Conservation (phyloP, 2,113 vertebrate genomes). For the Lagopus muta region DNA sequence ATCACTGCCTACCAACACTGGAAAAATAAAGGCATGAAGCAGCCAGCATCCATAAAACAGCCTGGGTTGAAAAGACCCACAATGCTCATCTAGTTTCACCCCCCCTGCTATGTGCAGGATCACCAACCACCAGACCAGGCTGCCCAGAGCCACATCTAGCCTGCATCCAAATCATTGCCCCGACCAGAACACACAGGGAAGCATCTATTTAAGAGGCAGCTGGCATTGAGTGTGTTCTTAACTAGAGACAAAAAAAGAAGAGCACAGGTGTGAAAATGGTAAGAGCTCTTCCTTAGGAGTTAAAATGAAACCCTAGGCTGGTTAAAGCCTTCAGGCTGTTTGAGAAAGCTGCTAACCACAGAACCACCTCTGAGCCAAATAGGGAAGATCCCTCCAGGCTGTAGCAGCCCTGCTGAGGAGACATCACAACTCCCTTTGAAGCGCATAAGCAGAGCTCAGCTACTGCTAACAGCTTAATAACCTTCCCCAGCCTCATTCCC, state of each 20-base stretch:
- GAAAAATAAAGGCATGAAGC: background rate
- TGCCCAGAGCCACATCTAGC: too few relatives aligned
- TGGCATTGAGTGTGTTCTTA: background rate
- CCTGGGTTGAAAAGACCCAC: too few relatives aligned
- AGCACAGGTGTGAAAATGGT: background rate
- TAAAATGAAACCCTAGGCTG: background rate
- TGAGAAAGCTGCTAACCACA: background rate
- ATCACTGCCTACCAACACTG: background rate
- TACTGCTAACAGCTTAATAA: background rate
- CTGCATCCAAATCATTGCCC: background rate
- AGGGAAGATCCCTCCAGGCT: background rate
- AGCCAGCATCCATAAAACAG: background rate
- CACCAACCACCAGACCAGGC: too few relatives aligned
- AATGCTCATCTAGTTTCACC: too few relatives aligned
- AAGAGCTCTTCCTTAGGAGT: rapidly evolving
- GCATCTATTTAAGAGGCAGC: background rate
- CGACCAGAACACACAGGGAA: background rate
- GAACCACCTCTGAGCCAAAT: background rate
- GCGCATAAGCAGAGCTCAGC: background rate
- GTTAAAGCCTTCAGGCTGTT: background rate
- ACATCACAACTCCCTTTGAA: background rate
- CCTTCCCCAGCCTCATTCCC: background rate
- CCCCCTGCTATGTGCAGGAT: too few relatives aligned
- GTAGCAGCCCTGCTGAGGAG: background rate
- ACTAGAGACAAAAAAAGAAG: too few relatives aligned